Conservation (phyloP, 2,797 vertebrate species). For the Sparidentex hasta region DNA sequence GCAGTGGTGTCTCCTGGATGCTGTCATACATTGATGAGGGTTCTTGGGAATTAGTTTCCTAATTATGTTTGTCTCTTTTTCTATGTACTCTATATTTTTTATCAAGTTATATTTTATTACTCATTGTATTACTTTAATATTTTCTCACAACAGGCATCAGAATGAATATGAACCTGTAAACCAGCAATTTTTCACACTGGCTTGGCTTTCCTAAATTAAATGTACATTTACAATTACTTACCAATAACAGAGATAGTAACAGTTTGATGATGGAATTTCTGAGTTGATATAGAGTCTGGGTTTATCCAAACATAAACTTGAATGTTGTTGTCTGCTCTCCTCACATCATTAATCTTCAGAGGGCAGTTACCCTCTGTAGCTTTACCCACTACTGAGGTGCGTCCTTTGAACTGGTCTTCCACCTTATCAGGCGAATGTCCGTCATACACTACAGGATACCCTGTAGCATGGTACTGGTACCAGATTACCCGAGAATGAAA, state of each 20-base stretch:
- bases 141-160: too few species aligned
- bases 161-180: neutral
- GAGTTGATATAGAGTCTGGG: neutral
- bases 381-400: conserved; percentile 52
- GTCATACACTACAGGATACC: conserved; percentile 61
- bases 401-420: conserved; percentile 47
- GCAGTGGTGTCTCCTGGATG: neutral
- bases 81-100: too few species aligned
- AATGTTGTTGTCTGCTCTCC: conserved; percentile 32
- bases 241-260: conserved; percentile 46
- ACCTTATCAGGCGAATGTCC: accelerated
- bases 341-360: conserved; percentile 53
- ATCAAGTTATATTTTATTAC: too few species aligned
- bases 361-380: conserved; percentile 63
- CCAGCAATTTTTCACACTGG: too few species aligned
- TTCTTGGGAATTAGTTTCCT: too few species aligned
- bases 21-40: neutral
- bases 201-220: neutral
- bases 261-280: conserved; percentile 41
- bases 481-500: conserved; percentile 42
- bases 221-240: conserved; percentile 11
- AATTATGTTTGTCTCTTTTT: too few species aligned
- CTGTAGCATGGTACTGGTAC: conserved; percentile 32
- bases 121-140: too few species aligned
- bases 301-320: conserved; percentile 53